A percentile compares a stretch with the other conserved stretches of the same genome.
Conservation (phyloP, 2,797 vertebrate species). For the Poecilia gillii region DNA sequence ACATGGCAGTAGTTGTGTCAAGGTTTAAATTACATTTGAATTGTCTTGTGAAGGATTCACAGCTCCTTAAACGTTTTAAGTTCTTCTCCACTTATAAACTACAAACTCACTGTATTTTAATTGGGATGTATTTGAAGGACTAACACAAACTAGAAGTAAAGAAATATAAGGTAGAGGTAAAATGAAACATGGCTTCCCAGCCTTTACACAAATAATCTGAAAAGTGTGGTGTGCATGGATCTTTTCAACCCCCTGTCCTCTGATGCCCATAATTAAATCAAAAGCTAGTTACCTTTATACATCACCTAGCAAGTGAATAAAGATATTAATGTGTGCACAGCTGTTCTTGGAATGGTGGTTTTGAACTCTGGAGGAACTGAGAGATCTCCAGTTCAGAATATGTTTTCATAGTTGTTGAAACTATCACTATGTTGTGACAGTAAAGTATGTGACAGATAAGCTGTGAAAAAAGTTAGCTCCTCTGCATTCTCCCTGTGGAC, state of each 20-base stretch:
- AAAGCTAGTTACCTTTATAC: not conserved
- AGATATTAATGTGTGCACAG: no score
- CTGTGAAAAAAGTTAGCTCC: no score
- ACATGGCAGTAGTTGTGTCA: not conserved
- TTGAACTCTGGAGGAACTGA: no score
- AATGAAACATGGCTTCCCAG: not conserved
- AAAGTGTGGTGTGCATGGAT: not conserved
- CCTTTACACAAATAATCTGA: not conserved
- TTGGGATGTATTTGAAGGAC: not conserved
- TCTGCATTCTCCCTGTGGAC: no score
- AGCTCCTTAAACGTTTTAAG: not conserved
- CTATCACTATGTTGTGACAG: no score
- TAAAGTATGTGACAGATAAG: no score
- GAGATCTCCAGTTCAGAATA: no score
- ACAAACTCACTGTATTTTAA: not conserved
- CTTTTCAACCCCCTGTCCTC: not conserved
- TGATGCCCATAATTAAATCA: not conserved
- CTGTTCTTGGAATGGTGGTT: no score
- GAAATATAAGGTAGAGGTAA: not conserved
- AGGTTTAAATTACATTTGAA: not conserved
- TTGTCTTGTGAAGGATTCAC: not conserved
- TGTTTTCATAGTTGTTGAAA: no score
- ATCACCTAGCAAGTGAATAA: not conserved
- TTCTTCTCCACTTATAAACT: not conserved
- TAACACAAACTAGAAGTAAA: not conserved